Base-by-base conservation (phyloP, 2,797 vertebrate species). In the Remorina albescens region DNA sequence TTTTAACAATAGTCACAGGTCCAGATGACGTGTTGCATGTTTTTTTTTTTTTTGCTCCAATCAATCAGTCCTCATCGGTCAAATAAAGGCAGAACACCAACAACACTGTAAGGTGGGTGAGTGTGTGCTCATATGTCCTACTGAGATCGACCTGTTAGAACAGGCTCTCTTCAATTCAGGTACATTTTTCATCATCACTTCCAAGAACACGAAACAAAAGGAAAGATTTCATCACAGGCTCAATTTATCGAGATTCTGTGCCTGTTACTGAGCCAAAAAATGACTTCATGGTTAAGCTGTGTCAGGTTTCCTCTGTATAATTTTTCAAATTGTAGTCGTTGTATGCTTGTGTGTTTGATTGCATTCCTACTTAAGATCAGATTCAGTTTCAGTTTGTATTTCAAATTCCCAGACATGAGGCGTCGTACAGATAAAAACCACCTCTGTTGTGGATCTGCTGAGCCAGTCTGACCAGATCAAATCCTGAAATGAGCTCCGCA, bases 381-480 rank as follows among this genome's bases (percentile, higher is more conserved):
- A 47, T 34, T 41, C 15, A 41, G 15, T 41, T 49, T 41, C 37
- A 28, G 12, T 41, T 67, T 30, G 34, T 59, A 2, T 34, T 46
- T 71, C 62, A 21, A 30, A 44, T 16, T 41, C 21, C 49, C 55
- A 53, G 44, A 66, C 64, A 63, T 58, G 57, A 60, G 54, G 57
- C 51, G 68, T 53, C 57, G 19, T 37, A 53, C 67, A 74, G 74
- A 80, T 64, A 77, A 89, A n/a, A 89, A 83, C 13, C 81, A 53
- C 69, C 46, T 86, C 82, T 78, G 50, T 80, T 77, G 57, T 46
- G 30, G 2, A 67, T 84, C 86, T 86, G 80, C 71, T 69, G 39
- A 34, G 57, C 53, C 68, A 56, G 28, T 76, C 78, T 82, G 58
- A 54, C 42, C 53, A 2, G 13, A 63, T 84, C 47, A 60, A 66